Conservation (phyloP, 1,140 invertebrate genomes). For the Portunus trituberculatus region DNA sequence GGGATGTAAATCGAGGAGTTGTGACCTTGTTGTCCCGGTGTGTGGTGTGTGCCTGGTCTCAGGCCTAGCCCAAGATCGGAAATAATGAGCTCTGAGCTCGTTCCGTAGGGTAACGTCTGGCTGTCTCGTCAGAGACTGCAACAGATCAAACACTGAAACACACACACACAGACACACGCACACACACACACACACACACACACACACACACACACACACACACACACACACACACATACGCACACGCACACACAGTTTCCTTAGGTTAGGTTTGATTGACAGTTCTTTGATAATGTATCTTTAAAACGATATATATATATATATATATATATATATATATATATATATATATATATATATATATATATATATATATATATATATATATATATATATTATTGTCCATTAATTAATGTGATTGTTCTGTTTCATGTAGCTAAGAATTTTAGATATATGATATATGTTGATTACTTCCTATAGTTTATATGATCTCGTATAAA, state of each 20-base stretch:
- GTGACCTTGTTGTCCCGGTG: no score
- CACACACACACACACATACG: neutral
- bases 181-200: neutral
- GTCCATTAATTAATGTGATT: neutral
- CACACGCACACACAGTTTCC: neutral
- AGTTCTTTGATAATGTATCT: neutral
- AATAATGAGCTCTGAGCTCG: no score
- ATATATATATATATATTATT: constrained; percentile 1
- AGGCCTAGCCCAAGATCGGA: no score
- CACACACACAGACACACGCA: no score
- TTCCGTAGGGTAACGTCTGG: no score
- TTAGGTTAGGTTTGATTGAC: neutral
- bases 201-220: neutral
- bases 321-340: neutral
- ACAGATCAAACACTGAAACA: no score
- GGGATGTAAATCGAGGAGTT: no score
- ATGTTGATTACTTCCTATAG: no score
- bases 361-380: constrained; percentile 32
- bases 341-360: constrained; percentile 49
- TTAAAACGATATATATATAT: neutral
- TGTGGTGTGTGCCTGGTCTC: no score
- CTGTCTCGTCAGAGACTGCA: no score
- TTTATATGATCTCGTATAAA: no score
- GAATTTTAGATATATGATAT: no score
- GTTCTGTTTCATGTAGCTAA: neutral